Evolutionary conservation across 2,888 invertebrate genomes (phyloP), one percentile per base, ranked within the genome.

Genomic region (Tineola bisselliella): DNA sequence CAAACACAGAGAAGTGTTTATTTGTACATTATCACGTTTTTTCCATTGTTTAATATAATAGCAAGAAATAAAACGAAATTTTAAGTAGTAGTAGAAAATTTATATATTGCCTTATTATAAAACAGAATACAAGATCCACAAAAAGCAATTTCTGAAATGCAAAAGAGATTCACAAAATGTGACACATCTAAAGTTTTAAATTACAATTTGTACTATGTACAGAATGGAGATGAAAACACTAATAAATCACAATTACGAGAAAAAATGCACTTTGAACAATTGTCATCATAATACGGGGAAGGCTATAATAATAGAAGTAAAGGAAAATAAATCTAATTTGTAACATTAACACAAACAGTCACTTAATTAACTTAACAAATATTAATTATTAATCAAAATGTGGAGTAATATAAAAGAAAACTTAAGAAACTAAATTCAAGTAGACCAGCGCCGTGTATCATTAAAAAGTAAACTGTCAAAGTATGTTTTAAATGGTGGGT

Each of bases 101-200:
- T 84, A 82, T 78, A 80, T 70, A 69, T 75, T 73, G 73, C 71
- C 76, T 76, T 75, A 75, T 75, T 75, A 75, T 75, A 73, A 74
- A 76, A 73, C 78, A 76, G 79, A 81, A 70, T 75, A 75, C 75
- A 73, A 74, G 75, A 73, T 80, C 73, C 80, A 84, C 80, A 81
- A 44, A 78, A 81, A 81, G 81, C 81, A 74, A 70, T 77, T 75
- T 74, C 73, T 69, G 69, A 75, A 84, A 86, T 84, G 79, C 84
- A 77, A 72, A 81, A 82, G 84, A 84, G 83, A 86, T 83, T 86
- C 81, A 77, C 76, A 76, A 76, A 71, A 13, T 17, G 30, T 56
- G 56, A n/a, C 30, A 56, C 30, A 56, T 56, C 56, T 48, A 56
- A 56, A 25, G 19, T 70, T 25, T 70, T 73, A 72, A 77, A 71